Conservation (phyloP, 1,140 invertebrate genomes). For the Coenobita brevimanus region DNA sequence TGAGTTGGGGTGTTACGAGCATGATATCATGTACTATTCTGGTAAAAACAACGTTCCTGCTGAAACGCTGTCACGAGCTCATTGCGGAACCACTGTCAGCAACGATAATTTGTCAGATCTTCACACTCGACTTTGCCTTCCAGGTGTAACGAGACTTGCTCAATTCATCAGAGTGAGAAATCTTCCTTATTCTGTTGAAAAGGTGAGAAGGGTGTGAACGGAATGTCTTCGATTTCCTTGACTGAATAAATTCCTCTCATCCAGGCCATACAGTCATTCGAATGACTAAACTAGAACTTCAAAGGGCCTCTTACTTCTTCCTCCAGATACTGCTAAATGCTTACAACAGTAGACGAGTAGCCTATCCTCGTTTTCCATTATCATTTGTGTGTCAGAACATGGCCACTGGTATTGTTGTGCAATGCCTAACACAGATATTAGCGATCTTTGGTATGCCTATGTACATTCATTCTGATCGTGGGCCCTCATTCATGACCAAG, state of each 20-base stretch:
- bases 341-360: neutral
- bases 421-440: too few relatives aligned
- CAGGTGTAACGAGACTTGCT: neutral
- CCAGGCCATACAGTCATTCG: slow-evolving; percentile 41
- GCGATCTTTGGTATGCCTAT: too few relatives aligned
- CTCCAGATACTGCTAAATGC: slow-evolving; percentile 22
- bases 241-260: slow-evolving; percentile 3
- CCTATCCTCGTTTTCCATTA: neutral
- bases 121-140: slow-evolving; percentile 54
- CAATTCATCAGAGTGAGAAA: slow-evolving; percentile 20
- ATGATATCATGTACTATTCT: slow-evolving; percentile 12
- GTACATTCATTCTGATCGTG: too few relatives aligned
- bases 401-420: neutral
- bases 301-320: slow-evolving; percentile 24
- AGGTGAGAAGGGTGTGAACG: slow-evolving; percentile 4
- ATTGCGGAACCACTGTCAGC: neutral
- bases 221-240: neutral
- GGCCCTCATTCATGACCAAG: too few relatives aligned
- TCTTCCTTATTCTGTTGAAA: too few relatives aligned
- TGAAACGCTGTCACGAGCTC: neutral
- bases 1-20: slow-evolving; percentile 15
- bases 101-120: slow-evolving; percentile 35
- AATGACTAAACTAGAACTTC: slow-evolving; percentile 34
- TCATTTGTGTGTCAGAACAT: neutral
- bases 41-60: slow-evolving; percentile 5